Evolutionary conservation across 1,140 invertebrate genomes (phyloP).

Genomic region (Plectrocnemia conspersa): DNA sequence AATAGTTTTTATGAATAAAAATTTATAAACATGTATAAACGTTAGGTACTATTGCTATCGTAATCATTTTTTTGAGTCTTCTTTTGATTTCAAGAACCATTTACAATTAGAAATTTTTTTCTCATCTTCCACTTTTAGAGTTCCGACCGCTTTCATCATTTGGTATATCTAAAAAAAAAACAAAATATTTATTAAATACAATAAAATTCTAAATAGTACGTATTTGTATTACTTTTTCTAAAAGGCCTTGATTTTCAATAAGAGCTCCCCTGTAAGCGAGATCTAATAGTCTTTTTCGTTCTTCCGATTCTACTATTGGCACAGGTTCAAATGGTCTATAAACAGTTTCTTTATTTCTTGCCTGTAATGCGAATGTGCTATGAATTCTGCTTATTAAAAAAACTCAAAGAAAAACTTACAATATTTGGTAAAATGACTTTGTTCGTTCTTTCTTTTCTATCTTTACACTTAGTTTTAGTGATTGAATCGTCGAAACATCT

Average conservation of each 20-base stretch:
- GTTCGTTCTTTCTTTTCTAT: conserved; percentile 6
- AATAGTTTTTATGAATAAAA: too few relatives aligned
- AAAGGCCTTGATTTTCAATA: conserved; percentile 58
- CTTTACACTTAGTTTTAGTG: conserved; percentile 36
- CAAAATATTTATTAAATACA: neutral
- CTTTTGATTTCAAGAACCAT: too few relatives aligned
- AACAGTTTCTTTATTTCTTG: conserved; percentile 9
- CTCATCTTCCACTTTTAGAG: conserved; percentile 51
- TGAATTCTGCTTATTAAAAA: conserved; percentile 19
- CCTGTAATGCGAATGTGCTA: conserved; percentile 3
- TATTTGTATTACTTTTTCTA: conserved; percentile 51
- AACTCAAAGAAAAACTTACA: neutral
- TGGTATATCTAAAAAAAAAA: conserved; percentile 48
- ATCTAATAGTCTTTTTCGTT: conserved; percentile 55
- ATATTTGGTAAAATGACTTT: conserved; percentile 25
- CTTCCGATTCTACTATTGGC: conserved; percentile 60
- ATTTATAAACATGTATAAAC: too few relatives aligned
- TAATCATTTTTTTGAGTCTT: too few relatives aligned
- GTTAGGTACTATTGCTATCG: too few relatives aligned
- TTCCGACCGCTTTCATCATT: conserved; percentile 56
- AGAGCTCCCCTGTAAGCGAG: conserved; percentile 59
- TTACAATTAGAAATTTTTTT: too few relatives aligned
- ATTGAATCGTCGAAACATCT: neutral
- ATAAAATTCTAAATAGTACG: neutral
- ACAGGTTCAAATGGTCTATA: conserved; percentile 57